Conservation (phyloP, 2,888 invertebrate species). For the Vannuccia rotundouncinata region DNA sequence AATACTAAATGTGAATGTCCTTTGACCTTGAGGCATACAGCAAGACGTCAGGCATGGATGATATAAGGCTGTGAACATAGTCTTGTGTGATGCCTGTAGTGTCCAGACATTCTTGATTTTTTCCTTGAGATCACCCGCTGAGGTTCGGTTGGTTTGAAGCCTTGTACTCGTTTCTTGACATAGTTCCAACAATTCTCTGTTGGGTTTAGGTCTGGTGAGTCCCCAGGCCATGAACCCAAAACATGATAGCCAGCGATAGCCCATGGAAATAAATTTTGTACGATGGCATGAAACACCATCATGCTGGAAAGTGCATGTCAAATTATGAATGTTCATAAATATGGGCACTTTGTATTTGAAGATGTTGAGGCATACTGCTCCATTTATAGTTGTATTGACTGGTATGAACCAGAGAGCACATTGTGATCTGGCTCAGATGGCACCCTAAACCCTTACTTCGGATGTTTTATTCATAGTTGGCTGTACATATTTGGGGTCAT, state of each 20-base stretch:
- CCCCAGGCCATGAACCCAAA: constrained; percentile 29
- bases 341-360: constrained; percentile 5
- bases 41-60: constrained; percentile 11
- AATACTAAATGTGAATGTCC: not conserved
- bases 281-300: constrained; percentile 30
- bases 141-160: not conserved
- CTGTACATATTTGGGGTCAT: not conserved
- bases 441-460: constrained; percentile 27
- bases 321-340: constrained; percentile 3
- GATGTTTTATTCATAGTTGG: constrained; percentile 18
- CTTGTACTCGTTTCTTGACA: constrained; percentile 15
- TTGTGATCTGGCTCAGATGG: not conserved
- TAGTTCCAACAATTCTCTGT: constrained; percentile 28
- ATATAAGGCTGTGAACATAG: not conserved
- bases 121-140: not conserved
- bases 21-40: not conserved
- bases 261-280: not conserved
- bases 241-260: not conserved
- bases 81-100: not conserved
- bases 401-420: constrained; percentile 32
- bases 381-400: constrained; percentile 25
- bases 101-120: not conserved
- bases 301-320: constrained; percentile 7
- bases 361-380: constrained; percentile 21
- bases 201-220: constrained; percentile 30